Conservation (phyloP, 2,797 vertebrate genomes). For the Myotis pilosus region DNA sequence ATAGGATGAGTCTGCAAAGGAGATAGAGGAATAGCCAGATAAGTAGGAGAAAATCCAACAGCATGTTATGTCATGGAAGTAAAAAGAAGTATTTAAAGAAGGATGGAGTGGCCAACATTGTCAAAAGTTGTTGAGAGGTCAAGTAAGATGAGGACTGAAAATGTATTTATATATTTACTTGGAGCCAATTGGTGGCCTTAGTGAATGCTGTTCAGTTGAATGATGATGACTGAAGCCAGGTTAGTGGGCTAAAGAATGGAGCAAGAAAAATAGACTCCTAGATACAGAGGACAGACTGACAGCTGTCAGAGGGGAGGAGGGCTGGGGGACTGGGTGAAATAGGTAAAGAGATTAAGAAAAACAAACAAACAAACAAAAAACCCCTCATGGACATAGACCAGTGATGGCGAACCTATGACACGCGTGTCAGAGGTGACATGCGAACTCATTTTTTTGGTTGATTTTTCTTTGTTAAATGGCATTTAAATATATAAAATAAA, state of each 20-base stretch:
- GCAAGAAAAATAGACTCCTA: no score
- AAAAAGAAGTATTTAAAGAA: not conserved
- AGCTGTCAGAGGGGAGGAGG: no score
- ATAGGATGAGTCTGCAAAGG: not conserved
- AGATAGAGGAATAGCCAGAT: not conserved
- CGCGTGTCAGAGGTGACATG: no score
- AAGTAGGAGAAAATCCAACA: not conserved
- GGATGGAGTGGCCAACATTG: not conserved
- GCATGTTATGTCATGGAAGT: not conserved
- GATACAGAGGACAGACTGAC: no score
- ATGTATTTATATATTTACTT: not conserved
- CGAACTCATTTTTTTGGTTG: no score
- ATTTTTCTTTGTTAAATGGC: no score
- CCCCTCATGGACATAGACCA: no score
- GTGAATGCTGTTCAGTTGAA: not conserved
- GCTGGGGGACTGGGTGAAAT: no score
- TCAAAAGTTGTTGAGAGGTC: not conserved
- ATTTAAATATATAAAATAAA: no score
- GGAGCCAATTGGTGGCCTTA: not conserved
- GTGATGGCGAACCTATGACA: no score
- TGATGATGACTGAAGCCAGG: not conserved
- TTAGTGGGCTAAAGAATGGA: not conserved
- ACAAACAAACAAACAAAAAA: no score
- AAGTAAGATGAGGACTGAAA: not conserved
- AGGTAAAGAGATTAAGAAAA: no score